A percentile compares a stretch with the other conserved stretches of the same genome.
Conservation (phyloP, 2,113 vertebrate genomes). For the Gymnobelideus leadbeateri region DNA sequence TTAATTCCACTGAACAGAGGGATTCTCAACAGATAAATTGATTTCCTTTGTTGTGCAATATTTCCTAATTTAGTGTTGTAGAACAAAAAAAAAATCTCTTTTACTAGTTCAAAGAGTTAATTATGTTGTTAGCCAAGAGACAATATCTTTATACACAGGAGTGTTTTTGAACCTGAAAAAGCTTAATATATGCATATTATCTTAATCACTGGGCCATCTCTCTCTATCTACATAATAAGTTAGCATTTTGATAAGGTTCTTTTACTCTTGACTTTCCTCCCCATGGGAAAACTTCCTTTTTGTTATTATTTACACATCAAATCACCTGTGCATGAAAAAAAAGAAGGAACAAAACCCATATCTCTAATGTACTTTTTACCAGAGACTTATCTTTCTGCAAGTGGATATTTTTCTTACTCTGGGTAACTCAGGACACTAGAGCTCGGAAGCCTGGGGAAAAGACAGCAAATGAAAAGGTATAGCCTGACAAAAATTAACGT, state of each 20-base stretch:
- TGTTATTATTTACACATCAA: background rate
- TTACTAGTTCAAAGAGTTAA: background rate
- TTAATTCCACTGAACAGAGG: background rate
- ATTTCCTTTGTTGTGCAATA: background rate
- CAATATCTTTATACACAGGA: background rate
- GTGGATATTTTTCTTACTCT: background rate
- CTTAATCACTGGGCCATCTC: background rate
- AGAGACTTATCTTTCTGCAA: constrained; percentile 8
- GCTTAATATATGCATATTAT: background rate
- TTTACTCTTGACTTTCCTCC: background rate
- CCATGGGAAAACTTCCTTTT: background rate
- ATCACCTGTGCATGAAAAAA: background rate
- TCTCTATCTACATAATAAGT: background rate
- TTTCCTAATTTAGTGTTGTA: background rate
- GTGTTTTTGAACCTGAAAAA: background rate
- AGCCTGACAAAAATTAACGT: constrained; percentile 84
- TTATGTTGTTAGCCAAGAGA: background rate
- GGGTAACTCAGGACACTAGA: constrained; percentile 13
- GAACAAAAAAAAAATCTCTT: background rate
- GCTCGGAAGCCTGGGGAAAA: constrained; percentile 16
- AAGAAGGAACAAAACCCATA: background rate
- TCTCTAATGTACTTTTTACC: constrained; percentile 30
- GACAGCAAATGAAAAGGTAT: constrained; percentile 73
- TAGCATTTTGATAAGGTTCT: background rate
- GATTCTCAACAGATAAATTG: background rate